Conservation (phyloP, 2,797 vertebrate species). For the Acanthurus leucopareius region DNA sequence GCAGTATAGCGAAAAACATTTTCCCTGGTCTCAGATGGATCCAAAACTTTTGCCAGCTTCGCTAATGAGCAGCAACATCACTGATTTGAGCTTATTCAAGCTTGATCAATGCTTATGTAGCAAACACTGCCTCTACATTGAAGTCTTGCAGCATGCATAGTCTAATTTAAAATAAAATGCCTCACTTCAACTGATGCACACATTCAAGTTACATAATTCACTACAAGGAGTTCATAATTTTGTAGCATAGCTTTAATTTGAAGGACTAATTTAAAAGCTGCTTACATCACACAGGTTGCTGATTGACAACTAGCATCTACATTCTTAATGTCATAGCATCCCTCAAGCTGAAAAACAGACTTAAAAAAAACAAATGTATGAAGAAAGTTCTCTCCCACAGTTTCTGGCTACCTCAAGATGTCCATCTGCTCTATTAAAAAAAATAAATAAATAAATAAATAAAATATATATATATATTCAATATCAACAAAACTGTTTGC, state of each 20-base stretch:
- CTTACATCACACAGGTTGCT: constrained; percentile 1
- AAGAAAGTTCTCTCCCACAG: background rate
- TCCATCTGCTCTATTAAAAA: too few relatives aligned
- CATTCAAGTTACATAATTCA: background rate
- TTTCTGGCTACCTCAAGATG: background rate
- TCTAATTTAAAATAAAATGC: background rate
- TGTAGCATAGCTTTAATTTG: background rate
- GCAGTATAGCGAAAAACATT: background rate
- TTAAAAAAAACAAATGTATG: background rate
- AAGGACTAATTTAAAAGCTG: background rate
- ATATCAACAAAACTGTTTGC: background rate
- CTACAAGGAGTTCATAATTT: too few relatives aligned
- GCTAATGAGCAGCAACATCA: background rate
- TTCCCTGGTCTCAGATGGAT: background rate
- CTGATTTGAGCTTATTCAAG: background rate
- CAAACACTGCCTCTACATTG: background rate
- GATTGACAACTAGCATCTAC: background rate
- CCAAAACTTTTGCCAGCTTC: background rate
- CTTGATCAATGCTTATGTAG: background rate
- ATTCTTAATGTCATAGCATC: background rate
- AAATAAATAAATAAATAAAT: too few relatives aligned
- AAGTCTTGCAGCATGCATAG: background rate
- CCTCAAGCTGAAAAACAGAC: background rate
- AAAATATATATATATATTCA: too few relatives aligned
- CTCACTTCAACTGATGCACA: background rate